Percentiles rank a stretch among this genome's conserved stretches.
Conservation (phyloP, 2,113 vertebrate species). For the Sceloporus undulatus region DNA sequence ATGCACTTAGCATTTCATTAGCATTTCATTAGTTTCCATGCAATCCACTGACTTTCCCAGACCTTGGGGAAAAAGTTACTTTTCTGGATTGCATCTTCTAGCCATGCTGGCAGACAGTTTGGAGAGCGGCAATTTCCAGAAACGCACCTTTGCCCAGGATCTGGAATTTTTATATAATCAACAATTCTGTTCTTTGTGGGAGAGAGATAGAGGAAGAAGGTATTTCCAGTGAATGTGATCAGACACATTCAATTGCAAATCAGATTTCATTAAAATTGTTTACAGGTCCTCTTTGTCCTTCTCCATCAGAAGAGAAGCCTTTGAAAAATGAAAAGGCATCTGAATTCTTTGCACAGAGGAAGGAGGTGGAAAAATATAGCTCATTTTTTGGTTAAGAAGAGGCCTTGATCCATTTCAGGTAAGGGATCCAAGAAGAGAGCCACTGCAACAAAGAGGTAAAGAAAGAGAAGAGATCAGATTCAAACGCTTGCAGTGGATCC, state of each 20-base stretch:
- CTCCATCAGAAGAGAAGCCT: background rate
- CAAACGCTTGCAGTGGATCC: no score
- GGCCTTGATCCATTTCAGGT: background rate
- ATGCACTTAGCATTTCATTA: slow-evolving; percentile 11
- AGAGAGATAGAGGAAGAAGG: background rate
- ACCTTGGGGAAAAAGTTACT: no score
- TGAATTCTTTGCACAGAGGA: background rate
- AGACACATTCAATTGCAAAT: slow-evolving; percentile 13
- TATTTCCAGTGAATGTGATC: background rate
- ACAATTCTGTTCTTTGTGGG: background rate
- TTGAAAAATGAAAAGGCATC: background rate
- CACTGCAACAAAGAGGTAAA: background rate
- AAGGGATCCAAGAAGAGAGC: background rate
- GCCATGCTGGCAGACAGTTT: no score
- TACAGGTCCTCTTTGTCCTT: background rate
- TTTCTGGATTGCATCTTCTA: no score
- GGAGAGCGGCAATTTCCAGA: no score
- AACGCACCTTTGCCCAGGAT: no score
- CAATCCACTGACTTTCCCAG: background rate
- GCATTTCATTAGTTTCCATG: background rate
- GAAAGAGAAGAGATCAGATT: background rate
- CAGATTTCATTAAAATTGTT: slow-evolving; percentile 28
- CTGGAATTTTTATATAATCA: background rate
- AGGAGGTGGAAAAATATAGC: background rate
- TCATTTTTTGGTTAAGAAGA: background rate